These are phyloP conservation scores for Recurvirostra avosetta DNA, from an alignment of 2,113 vertebrate species.

Conservation along the genomic window DNA sequence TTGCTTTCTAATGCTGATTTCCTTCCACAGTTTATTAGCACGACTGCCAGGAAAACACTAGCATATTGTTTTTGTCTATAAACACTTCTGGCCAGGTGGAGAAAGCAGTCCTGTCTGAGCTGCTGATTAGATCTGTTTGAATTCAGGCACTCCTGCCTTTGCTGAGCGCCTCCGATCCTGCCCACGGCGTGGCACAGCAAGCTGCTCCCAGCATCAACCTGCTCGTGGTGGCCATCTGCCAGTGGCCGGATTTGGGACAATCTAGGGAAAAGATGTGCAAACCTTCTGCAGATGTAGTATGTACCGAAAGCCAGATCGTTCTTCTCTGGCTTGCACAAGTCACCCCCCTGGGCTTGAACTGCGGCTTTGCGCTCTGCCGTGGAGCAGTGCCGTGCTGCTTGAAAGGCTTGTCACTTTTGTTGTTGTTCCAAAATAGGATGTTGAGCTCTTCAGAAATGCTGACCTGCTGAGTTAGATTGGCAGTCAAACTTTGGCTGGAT, in stretches of 20 bases:
- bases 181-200: neutral
- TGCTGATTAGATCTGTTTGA: neutral
- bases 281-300: neutral
- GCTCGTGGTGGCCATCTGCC: neutral
- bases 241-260: no score
- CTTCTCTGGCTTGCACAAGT: neutral
- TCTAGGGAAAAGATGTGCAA: neutral
- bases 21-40: slow-evolving; percentile 9
- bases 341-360: accelerated
- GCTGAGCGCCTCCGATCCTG: neutral
- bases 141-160: neutral
- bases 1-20: slow-evolving; percentile 41
- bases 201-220: neutral
- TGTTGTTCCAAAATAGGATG: neutral
- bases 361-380: neutral
- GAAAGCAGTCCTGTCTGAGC: neutral
- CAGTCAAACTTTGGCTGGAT: neutral
- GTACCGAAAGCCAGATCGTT: neutral
- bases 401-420: neutral
- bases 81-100: slow-evolving; percentile 2
- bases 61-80: neutral
- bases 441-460: neutral
- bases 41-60: neutral
- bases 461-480: neutral
- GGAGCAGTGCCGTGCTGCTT: neutral